Conservation (phyloP, 2,113 vertebrate genomes). For the Origma solitaria region DNA sequence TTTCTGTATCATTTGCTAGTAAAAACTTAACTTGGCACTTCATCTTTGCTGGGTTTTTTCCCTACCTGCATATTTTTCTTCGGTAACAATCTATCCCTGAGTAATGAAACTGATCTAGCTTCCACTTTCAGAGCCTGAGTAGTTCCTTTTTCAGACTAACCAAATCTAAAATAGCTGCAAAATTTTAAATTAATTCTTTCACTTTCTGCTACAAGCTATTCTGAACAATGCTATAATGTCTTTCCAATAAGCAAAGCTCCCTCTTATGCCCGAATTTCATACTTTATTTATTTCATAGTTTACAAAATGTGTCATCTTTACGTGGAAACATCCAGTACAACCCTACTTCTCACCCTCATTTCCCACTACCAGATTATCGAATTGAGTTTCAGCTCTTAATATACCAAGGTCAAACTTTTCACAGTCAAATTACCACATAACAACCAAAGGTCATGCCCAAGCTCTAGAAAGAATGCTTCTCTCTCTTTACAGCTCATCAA, state of each 20-base stretch:
- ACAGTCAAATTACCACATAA: neutral
- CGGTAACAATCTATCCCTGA: neutral
- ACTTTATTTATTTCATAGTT: neutral
- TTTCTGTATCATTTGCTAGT: neutral
- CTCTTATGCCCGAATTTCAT: neutral
- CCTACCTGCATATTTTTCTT: neutral
- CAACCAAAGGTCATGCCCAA: neutral
- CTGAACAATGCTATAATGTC: neutral
- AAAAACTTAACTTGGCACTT: neutral
- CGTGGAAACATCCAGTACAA: neutral
- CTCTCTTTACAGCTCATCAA: neutral
- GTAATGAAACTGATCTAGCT: neutral
- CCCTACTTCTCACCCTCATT: neutral
- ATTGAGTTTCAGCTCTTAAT: neutral
- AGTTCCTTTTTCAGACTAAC: neutral
- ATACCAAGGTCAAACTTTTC: neutral
- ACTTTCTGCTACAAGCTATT: neutral
- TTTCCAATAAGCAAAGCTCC: neutral
- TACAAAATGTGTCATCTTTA: neutral
- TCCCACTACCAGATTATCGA: neutral
- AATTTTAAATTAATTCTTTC: neutral
- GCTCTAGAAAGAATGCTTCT: neutral
- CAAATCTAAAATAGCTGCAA: neutral
- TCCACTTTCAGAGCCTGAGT: neutral
- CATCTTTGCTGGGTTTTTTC: neutral